Base-by-base conservation (phyloP, 2,888 invertebrate genomes). In the Alloscopus bannaensis region DNA sequence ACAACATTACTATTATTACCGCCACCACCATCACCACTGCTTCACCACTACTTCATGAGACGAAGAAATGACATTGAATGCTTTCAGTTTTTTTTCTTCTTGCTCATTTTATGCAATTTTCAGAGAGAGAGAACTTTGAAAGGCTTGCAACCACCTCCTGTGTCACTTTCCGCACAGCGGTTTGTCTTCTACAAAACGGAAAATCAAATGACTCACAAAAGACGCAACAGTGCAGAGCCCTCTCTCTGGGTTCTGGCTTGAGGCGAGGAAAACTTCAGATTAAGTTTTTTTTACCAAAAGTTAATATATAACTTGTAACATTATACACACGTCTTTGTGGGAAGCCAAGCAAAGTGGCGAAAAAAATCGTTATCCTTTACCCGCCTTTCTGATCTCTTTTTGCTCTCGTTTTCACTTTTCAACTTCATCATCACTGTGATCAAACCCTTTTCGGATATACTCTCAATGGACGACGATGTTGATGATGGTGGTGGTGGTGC, bases 81-180 rank as follows among this genome's bases (percentile, higher is more conserved):
- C 31, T 57, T 47, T 42, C 57, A 52, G 62, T 28, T 52, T 68
- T 76, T 66, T 28, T 64, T 64, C 36, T 64, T 68, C 29, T 57
- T 69, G 78, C 59, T 71, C 77, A 77, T 55, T 77, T 69, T 64
- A 77, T 77, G 69, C 77, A 70, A 77, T 77, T 70, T 70, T 70
- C 66, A 57, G 20, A 72, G 42, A 28, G 64, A 40, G 31, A 8
- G 52, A 11, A 8, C 36, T 36, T 24, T 22, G 36, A 36, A 13
- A 36, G n/a, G 36, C 36, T 24, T 47, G 62, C 69, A 73, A 59
- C 80, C 80, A 52, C 80, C 80, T 70, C 80, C 80, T 80, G 79
- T 73, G 80, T 80, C 80, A 75, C 80, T 80, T 80, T 80, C 80
- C 70, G 80, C 80, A 73, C 80, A 75, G 80, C 80, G 73, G 80